Base-by-base conservation (phyloP, 2,797 vertebrate genomes). In the Falco biarmicus region DNA sequence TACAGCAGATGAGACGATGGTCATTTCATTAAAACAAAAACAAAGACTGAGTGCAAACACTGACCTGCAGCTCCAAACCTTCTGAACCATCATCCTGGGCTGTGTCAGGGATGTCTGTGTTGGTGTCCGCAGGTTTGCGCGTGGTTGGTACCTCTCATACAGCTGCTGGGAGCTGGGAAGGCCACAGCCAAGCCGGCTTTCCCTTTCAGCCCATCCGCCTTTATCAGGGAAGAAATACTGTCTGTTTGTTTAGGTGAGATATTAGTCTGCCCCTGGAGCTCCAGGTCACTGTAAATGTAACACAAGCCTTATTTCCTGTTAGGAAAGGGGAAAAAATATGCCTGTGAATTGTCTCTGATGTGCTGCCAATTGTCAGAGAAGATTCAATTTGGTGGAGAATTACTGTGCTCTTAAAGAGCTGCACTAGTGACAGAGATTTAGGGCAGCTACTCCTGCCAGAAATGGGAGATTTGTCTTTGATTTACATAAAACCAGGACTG, bases 191-290 rank as follows among this genome's bases (percentile, higher is more conserved):
- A 95, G 64, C 11, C 13, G 3, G 26, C 86, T 95, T 92, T 96
- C 82, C 59, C 71, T 97, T 95, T 91, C 95, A 95, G 84, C 69
- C 74, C 5, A 4, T 93, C 84, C 4, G 45, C 91, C 86, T 95
- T 90, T 51, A 95, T 65, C 11, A 3, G 82, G 71, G 68, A 91
- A 97, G 93, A 97, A 97, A 97, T 95, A 91, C 68, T 93, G 87
- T 89, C 95, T 97, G 95, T 97, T 97, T 97, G 96, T 97, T 97
- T 97, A 97, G 96, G 92, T 97, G 95, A 97, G 96, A 96, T 96
- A 97, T 97, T 96, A 95, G 86, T 94, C 94, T 95, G 96, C 87
- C 93, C 96, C 94, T 32, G 32, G 96, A 97, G 89, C 95, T 96
- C 89, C 93, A 95, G 96, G 96, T 97, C 97, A 93, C 95, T 95